A percentile compares a stretch with the other conserved stretches of the same genome.
phyloP scores from a whole-genome alignment of 2,797 vertebrate genomes.

The Mormyrus hasselquistii region DNA sequence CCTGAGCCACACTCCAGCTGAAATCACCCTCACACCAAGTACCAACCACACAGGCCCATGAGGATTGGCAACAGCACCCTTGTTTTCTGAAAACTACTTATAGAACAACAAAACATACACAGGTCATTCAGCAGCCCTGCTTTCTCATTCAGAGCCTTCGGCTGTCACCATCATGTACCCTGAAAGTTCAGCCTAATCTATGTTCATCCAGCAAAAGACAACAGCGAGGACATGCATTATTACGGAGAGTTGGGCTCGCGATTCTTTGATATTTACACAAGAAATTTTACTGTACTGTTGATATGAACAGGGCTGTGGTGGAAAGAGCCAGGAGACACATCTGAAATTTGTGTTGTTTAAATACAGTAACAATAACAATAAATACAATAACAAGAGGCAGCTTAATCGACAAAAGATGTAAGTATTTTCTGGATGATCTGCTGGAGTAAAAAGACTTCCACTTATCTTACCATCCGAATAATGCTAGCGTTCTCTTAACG shows the following conservation, averaged over 20 bases:
- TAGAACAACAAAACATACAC: background rate
- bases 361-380: too few relatives aligned
- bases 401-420: background rate
- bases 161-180: background rate
- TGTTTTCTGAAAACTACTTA: background rate
- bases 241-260: constrained; percentile 11
- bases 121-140: background rate
- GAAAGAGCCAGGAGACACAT: background rate
- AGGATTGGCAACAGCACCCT: background rate
- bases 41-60: background rate
- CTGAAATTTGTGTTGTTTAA: background rate
- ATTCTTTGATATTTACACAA: constrained; percentile 29
- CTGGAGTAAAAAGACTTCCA: background rate
- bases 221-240: constrained; percentile 19
- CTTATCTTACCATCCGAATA: background rate
- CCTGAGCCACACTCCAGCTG: constrained; percentile 18
- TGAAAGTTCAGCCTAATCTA: background rate
- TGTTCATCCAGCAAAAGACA: constrained; percentile 1
- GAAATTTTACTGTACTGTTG: constrained; percentile 11
- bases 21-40: background rate
- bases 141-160: background rate
- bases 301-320: constrained; percentile 15
- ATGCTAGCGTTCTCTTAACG: background rate
- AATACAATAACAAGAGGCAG: background rate
- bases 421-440: background rate